Conservation (phyloP, 2,113 vertebrate species). For the Caranx ignobilis region DNA sequence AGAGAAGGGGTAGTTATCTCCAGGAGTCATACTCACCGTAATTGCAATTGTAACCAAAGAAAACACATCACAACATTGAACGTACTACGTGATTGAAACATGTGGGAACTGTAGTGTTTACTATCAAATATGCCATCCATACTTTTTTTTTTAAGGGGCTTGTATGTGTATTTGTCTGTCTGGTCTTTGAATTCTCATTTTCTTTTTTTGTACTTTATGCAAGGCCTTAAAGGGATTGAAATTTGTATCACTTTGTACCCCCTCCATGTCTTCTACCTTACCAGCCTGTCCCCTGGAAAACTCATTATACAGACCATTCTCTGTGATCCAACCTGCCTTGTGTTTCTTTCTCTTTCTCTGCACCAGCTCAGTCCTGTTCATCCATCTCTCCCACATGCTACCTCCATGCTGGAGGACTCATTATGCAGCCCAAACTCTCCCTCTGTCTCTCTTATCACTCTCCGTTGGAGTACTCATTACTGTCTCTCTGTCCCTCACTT, state of each 20-base stretch:
- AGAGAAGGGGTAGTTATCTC: neutral
- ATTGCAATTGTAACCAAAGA: neutral
- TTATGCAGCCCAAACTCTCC: conserved; percentile 68
- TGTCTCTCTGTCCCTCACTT: conserved; percentile 57
- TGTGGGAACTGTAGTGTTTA: neutral
- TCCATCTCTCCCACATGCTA: conserved; percentile 63
- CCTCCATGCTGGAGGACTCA: conserved; percentile 74
- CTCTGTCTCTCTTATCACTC: conserved; percentile 74
- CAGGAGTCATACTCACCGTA: neutral
- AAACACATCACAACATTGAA: neutral
- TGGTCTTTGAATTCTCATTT: conserved; percentile 19
- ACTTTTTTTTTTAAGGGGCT: neutral
- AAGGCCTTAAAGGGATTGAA: neutral
- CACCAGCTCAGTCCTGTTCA: conserved; percentile 37
- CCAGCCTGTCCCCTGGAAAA: conserved; percentile 38
- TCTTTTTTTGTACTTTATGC: neutral
- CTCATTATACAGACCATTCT: conserved; percentile 56
- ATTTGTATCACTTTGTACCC: conserved; percentile 17
- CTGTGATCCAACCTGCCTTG: conserved; percentile 54
- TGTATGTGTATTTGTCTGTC: neutral
- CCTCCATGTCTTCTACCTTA: conserved; percentile 3
- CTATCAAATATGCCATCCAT: neutral
- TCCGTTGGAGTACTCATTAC: conserved; percentile 77
- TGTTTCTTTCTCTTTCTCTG: conserved; percentile 50
- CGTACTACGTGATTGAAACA: neutral